A percentile compares a stretch with the other conserved stretches of the same genome.
Evolutionary conservation across 2,113 vertebrate genomes (phyloP).

Genomic region (Pomatorhinus ruficollis): DNA sequence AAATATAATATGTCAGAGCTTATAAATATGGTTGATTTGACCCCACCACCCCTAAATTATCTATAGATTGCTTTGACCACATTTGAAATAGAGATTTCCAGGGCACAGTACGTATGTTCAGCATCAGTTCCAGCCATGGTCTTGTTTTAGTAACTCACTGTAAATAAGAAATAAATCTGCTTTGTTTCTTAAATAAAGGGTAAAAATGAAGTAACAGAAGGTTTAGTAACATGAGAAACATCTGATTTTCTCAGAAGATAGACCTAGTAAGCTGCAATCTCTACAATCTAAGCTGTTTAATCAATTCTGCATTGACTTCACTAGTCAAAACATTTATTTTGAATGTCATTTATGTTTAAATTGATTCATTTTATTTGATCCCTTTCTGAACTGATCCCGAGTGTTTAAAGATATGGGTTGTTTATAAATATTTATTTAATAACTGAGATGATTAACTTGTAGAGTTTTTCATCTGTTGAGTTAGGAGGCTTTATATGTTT

Average conservation of each 20-base stretch:
- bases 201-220: not conserved
- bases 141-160: not conserved
- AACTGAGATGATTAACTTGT: not conserved
- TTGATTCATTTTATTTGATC: not conserved
- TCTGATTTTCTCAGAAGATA: not conserved
- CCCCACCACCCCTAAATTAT: not conserved
- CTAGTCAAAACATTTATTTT: constrained; percentile 1
- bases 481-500: not conserved
- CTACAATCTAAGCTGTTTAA: not conserved
- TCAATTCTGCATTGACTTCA: constrained; percentile 1
- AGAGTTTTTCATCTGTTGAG: not conserved
- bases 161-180: not conserved
- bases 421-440: not conserved
- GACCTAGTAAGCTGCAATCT: not conserved
- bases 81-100: not conserved
- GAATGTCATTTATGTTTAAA: not conserved
- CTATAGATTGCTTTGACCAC: not conserved
- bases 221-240: not conserved
- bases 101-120: not conserved
- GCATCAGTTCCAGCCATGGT: not conserved
- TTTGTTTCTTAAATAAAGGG: not conserved
- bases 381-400: not conserved
- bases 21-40: not conserved
- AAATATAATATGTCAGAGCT: not conserved
- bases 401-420: not conserved